Percentiles rank a stretch among this genome's conserved stretches.
These are phyloP conservation scores for Alethe castanea DNA, from an alignment of 2,113 vertebrate species.

Conservation along the genomic window DNA sequence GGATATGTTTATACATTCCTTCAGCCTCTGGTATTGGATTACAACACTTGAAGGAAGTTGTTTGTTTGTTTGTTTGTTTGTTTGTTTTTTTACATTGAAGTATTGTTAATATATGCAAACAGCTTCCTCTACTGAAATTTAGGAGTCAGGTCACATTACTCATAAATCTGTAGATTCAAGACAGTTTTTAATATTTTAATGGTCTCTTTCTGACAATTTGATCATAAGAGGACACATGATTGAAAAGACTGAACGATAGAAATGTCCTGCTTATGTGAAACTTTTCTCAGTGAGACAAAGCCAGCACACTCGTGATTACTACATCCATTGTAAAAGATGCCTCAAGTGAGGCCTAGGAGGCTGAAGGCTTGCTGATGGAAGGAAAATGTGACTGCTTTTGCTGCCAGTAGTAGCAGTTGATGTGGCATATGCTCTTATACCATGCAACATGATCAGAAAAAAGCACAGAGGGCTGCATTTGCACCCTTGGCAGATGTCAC, in stretches of 20 bases:
- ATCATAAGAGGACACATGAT: neutral
- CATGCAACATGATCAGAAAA: neutral
- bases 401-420: neutral
- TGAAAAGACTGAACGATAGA: neutral
- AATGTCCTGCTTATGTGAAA: neutral
- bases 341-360: neutral
- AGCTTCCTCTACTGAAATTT: neutral
- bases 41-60: neutral
- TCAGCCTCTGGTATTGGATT: too few species aligned
- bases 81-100: neutral
- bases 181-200: neutral
- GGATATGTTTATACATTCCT: too few species aligned
- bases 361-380: neutral
- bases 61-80: too few species aligned
- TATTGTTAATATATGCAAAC: neutral
- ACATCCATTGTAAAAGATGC: neutral
- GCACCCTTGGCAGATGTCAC: conserved; percentile 19
- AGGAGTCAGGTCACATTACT: neutral
- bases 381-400: neutral
- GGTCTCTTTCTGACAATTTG: neutral
- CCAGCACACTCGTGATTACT: neutral
- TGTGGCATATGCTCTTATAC: neutral
- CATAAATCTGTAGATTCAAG: neutral
- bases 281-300: neutral
- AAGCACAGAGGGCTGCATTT: neutral